Base-by-base conservation (phyloP, 2,113 vertebrate genomes). In the Talpa occidentalis region DNA sequence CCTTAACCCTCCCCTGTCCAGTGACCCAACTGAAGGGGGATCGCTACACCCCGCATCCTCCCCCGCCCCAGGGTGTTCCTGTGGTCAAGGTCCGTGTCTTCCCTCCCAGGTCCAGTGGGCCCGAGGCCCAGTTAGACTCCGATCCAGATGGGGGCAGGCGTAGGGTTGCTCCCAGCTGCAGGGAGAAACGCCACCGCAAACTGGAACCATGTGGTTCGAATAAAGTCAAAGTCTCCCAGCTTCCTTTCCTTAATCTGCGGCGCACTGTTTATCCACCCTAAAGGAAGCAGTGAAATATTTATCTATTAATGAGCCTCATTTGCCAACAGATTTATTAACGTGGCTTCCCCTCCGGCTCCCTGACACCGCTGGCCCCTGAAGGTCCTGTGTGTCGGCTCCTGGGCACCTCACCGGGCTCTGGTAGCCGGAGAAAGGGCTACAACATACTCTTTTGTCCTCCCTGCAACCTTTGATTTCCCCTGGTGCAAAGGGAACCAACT, bases 231-330 rank as follows among this genome's bases (percentile, higher is more conserved):
- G 49, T 95, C 92, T 92, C 59, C 54, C 30, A 35, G 93, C 62
- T 88, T 88, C 35, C 94, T 60, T 77, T 86, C 22, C 22, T 83
- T 83, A 56, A 97, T 96, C 74, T 26, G 92, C 6, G 42, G 73
- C 19, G 32, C 44, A n/a, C 64, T 92, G 66, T 87, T 95, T 95
- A 95, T 92, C 40, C 5, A 74, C 59, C n/a, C 47, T 81, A 66
- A 94, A 95, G 97, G 95, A 97, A 96, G 87, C 47, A 87, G 84
- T 91, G 96, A 97, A 97, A 94, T 92, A 95, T 90, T 93, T 95
- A 96, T 95, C 91, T 94, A 67, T 91, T 97, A 95, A 95, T 93
- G 91, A 97, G 80, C 59, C 93, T 95, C 95, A 94, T 97, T 96
- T 97, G 94, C 93, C 83, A 94, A 90, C 70, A 95, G 96, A 96